Percentiles rank a stretch among this genome's conserved stretches.
Conservation (phyloP, 2,888 invertebrate species). For the Drosophila kuntzei region DNA sequence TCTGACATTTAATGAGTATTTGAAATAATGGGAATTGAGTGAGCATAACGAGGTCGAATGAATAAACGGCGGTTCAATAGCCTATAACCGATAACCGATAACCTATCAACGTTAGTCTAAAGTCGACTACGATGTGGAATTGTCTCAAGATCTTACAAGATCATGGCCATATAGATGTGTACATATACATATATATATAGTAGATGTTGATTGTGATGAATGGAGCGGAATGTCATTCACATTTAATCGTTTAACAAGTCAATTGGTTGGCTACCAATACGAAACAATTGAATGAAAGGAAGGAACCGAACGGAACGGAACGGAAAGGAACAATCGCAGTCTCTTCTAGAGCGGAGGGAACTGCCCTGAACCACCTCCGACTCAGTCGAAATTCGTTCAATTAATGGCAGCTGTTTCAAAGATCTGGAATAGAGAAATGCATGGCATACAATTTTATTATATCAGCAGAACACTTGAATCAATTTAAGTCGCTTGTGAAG, state of each 20-base stretch:
- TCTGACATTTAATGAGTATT: constrained; percentile 5
- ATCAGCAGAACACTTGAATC: constrained; percentile 63
- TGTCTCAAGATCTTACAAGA: constrained; percentile 45
- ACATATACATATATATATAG: not conserved
- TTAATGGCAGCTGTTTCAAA: constrained; percentile 45
- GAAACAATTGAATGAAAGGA: constrained; percentile 41
- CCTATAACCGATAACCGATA: constrained; percentile 46
- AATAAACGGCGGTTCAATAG: constrained; percentile 18
- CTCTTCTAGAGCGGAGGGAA: constrained; percentile 39
- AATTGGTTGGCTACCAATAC: constrained; percentile 58
- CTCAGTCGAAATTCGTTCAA: constrained; percentile 33
- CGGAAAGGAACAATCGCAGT: not conserved
- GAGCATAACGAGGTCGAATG: not conserved
- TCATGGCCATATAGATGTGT: constrained; percentile 29
- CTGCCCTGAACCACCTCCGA: constrained; percentile 55
- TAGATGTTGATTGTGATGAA: constrained; percentile 26
- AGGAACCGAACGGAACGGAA: too few relatives aligned
- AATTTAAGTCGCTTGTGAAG: constrained; percentile 47
- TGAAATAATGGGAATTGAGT: not conserved
- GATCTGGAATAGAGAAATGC: constrained; percentile 55
- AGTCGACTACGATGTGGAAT: constrained; percentile 21
- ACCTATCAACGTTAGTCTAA: constrained; percentile 11
- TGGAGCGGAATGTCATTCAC: constrained; percentile 22
- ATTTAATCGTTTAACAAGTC: constrained; percentile 38
- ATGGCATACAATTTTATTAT: constrained; percentile 72